Conservation (phyloP, 2,797 vertebrate species). For the Amphiprion clarkii region DNA sequence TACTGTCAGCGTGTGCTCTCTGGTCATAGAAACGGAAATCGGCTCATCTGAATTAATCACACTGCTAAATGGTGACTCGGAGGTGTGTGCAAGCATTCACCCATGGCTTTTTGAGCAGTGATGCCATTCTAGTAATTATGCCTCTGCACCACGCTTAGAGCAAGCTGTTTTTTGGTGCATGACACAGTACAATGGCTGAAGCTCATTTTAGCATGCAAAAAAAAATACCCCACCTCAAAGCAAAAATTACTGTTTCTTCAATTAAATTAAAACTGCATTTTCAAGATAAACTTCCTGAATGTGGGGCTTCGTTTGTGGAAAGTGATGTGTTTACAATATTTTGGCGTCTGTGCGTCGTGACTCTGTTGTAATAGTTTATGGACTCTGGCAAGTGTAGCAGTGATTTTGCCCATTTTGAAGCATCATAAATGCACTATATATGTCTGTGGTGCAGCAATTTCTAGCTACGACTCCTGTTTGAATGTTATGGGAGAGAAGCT, state of each 20-base stretch:
- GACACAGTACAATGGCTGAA: constrained; percentile 44
- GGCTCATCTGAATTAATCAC: constrained; percentile 63
- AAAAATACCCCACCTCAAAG: constrained; percentile 26
- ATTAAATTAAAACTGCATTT: constrained; percentile 55
- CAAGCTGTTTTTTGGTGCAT: constrained; percentile 50
- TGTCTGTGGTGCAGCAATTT: background rate
- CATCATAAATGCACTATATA: background rate
- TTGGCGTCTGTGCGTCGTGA: constrained; percentile 18
- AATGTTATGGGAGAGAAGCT: too few species aligned
- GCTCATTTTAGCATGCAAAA: constrained; percentile 50
- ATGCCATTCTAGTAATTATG: constrained; percentile 63
- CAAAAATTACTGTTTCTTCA: constrained; percentile 56
- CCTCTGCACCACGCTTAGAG: constrained; percentile 24
- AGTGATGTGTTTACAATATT: constrained; percentile 14
- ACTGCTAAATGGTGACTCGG: constrained; percentile 47
- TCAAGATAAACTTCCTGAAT: constrained; percentile 11
- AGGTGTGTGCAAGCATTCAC: constrained; percentile 52
- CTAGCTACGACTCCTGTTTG: background rate
- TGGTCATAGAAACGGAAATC: constrained; percentile 45
- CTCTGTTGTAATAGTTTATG: constrained; percentile 11
- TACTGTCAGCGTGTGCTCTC: constrained; percentile 26
- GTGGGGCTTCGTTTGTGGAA: constrained; percentile 10
- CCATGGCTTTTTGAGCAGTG: constrained; percentile 64
- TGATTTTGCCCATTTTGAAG: too few species aligned
- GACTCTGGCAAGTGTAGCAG: too few species aligned